phyloP scores from a whole-genome alignment of 2,797 vertebrate species.

The Coluber constrictor region DNA sequence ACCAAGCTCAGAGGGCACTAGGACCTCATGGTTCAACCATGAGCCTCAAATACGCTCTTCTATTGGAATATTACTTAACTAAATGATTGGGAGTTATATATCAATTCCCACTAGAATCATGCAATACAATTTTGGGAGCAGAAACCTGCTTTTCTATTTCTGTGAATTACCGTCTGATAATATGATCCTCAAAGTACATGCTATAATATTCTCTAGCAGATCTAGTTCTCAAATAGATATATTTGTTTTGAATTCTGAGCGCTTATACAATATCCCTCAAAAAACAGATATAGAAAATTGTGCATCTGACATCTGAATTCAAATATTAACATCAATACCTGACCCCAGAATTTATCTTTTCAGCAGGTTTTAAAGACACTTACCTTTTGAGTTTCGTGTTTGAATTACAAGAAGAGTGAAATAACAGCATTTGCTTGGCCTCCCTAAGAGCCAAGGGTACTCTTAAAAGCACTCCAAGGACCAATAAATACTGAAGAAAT shows the following conservation, averaged over 20 bases:
- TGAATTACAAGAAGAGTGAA: not conserved
- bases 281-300: not conserved
- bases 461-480: constrained; percentile 11
- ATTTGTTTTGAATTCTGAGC: not conserved
- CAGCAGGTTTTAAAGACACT: not conserved
- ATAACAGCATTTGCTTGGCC: not conserved
- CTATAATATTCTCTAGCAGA: not conserved
- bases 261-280: not conserved
- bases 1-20: not conserved
- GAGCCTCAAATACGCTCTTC: not conserved
- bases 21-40: not conserved
- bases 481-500: constrained; percentile 9
- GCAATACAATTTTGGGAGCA: not conserved
- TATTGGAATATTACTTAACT: not conserved
- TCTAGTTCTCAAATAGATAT: not conserved
- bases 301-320: not conserved
- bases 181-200: not conserved
- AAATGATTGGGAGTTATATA: not conserved
- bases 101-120: not conserved
- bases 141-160: not conserved
- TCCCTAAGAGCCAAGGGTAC: not conserved
- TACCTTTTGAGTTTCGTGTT: not conserved
- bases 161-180: not conserved
- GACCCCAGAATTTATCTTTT: not conserved
- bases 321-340: not conserved